Evolutionary conservation across 2,113 vertebrate genomes (phyloP).

Genomic region (Tor tambroides): DNA sequence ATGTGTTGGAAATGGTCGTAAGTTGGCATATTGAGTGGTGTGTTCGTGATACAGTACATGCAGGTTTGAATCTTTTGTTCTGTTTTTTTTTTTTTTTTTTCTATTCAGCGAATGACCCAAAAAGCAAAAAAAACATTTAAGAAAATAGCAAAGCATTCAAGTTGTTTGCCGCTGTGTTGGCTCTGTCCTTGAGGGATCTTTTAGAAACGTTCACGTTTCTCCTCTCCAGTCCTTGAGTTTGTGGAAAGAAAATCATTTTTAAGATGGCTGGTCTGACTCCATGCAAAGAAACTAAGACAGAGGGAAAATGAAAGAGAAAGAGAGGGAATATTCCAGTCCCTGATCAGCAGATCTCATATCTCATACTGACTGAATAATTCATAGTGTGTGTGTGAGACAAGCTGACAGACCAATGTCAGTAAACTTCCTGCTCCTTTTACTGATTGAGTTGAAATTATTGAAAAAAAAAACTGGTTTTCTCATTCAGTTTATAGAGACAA

Average conservation of each 20-base stretch:
- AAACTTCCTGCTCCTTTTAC: slow-evolving; percentile 27
- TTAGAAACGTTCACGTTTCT: not conserved
- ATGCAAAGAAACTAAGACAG: not conserved
- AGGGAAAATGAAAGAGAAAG: slow-evolving; percentile 15
- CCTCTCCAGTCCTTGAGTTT: not conserved
- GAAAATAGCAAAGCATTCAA: not conserved
- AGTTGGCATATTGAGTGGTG: not conserved
- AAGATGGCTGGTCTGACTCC: not conserved
- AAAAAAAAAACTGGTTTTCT: not conserved
- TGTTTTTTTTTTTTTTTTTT: not conserved
- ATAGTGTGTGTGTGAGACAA: slow-evolving; percentile 40
- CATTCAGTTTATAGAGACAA: not conserved
- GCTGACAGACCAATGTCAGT: slow-evolving; percentile 46
- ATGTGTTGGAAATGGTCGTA: not conserved
- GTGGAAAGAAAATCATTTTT: not conserved
- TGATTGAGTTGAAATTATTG: too few species aligned
- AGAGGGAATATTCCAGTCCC: slow-evolving; percentile 27
- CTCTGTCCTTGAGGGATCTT: not conserved
- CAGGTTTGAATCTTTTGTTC: not conserved
- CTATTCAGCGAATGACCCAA: not conserved
- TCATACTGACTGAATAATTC: slow-evolving; percentile 57
- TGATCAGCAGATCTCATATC: slow-evolving; percentile 45
- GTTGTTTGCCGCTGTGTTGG: not conserved
- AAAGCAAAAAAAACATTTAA: not conserved
- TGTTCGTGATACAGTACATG: not conserved